Percentiles rank a stretch among this genome's conserved stretches.
Evolutionary conservation across 2,888 invertebrate species (phyloP).

Genomic region (Maniola hyperantus): DNA sequence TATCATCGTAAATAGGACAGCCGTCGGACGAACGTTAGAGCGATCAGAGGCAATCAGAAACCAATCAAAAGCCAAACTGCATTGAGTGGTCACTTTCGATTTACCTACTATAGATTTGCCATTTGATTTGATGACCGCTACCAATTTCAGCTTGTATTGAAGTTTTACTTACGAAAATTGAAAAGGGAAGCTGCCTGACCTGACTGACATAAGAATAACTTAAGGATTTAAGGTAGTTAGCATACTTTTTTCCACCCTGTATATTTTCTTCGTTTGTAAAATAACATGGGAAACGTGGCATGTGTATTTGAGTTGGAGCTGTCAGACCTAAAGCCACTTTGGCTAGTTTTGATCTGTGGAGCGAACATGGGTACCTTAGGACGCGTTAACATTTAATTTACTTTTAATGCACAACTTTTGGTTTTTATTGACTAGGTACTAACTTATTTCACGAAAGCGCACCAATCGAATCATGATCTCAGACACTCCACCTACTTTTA

Average conservation of each 20-base stretch:
- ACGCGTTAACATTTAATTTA: background rate
- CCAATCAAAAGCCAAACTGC: slow-evolving; percentile 39
- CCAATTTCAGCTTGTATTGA: slow-evolving; percentile 8
- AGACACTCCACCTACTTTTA: too few species aligned
- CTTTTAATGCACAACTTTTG: too few species aligned
- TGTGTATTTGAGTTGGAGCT: slow-evolving; percentile 11
- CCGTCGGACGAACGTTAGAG: slow-evolving; percentile 4
- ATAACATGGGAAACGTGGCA: background rate
- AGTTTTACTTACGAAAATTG: background rate
- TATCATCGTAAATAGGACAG: slow-evolving; percentile 6
- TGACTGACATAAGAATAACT: too few species aligned
- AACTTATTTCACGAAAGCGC: too few species aligned
- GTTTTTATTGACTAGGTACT: too few species aligned
- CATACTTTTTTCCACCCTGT: too few species aligned
- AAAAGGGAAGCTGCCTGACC: too few species aligned
- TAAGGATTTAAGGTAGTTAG: too few species aligned
- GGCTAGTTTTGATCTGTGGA: slow-evolving; percentile 16
- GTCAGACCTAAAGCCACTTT: slow-evolving; percentile 22
- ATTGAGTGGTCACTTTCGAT: slow-evolving; percentile 28
- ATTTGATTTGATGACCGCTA: slow-evolving; percentile 10
- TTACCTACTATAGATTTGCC: slow-evolving; percentile 30
- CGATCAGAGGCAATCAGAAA: slow-evolving; percentile 38
- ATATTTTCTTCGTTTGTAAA: background rate
- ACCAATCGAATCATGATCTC: too few species aligned
- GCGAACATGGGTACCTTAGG: slow-evolving; percentile 1